Evolutionary conservation across 2,888 invertebrate genomes (phyloP).

Genomic region (Synergus laeviventris): DNA sequence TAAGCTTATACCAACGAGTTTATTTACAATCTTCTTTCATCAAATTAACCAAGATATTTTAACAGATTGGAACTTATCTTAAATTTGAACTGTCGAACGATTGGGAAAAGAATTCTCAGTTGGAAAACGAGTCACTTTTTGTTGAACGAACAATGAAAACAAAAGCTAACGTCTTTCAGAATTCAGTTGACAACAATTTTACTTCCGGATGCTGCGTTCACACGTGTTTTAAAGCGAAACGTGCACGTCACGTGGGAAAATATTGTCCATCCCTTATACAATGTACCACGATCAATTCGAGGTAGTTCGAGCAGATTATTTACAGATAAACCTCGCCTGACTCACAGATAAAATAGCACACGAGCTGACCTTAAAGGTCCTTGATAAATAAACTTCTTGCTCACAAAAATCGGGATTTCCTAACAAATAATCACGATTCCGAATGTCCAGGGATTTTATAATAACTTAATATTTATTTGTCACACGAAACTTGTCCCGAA

Average conservation of each 20-base stretch:
- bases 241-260: background rate
- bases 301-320: conserved; percentile 10
- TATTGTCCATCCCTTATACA: conserved; percentile 18
- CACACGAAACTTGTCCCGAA: background rate
- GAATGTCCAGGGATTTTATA: background rate
- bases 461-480: background rate
- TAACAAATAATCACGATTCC: background rate
- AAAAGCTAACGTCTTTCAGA: conserved; percentile 3
- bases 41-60: background rate
- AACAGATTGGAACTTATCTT: background rate
- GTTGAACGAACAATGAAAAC: conserved; percentile 37
- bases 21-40: conserved; percentile 23
- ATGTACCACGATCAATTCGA: conserved; percentile 29
- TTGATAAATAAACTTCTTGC: conserved; percentile 3
- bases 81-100: background rate
- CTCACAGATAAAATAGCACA: conserved; percentile 14
- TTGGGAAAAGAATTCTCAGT: background rate
- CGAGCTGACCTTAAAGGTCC: background rate
- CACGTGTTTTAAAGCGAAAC: background rate
- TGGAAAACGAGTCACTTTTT: background rate
- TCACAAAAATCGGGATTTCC: background rate
- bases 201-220: conserved; percentile 23
- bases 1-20: conserved; percentile 33
- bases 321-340: conserved; percentile 17
- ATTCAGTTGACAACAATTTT: conserved; percentile 18